Evolutionary conservation across 2,797 vertebrate genomes (phyloP), one percentile per base, ranked within the genome.

Genomic region (Halcyon badia): DNA sequence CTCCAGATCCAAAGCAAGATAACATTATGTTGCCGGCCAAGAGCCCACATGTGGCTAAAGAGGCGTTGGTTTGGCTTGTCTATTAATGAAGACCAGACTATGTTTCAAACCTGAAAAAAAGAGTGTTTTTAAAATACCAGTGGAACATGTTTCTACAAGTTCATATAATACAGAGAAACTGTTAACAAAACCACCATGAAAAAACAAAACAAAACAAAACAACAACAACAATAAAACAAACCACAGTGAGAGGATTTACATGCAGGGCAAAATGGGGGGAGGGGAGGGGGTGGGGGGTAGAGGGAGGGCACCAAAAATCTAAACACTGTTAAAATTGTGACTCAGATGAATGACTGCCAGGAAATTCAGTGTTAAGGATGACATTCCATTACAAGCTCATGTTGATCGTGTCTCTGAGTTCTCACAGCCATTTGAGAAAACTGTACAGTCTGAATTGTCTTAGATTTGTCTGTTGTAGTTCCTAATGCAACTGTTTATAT

Each of bases 321-420:
- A 49, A 84, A 24, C 35, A 19, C 5, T 62, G 6, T 62, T 70
- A 39, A 81, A 92, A 33, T 16, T 90, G 35, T 92, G 60, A 89
- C 70, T 93, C 86, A 93, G 49, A 83, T 37, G 16, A 94, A 60
- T 30, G 75, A 61, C n/a, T 96, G 80, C 49, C 41, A 87, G 66
- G 33, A 93, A 95, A 62, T 3, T 87, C 25, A 65, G 75, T 86
- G 24, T 89, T 85, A 73, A 92, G 62, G 54, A 68, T 57, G 57
- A n/a, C 16, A 46, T 90, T 96, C 73, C n/a, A 42, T 65, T 89
- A 69, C 39, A 85, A 79, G 41, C 9, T 76, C 25, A 41, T 83
- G 66, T n/a, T 83, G 19, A 72, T 87, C 35, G 20, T 82, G 28
- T 72, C 44, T 83, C 49, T 1, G 2, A 66, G 12, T 70, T 91